Percentiles rank a stretch among this genome's conserved stretches.
Conservation (phyloP, 2,888 invertebrate species). For the Limnephilus lunatus region DNA sequence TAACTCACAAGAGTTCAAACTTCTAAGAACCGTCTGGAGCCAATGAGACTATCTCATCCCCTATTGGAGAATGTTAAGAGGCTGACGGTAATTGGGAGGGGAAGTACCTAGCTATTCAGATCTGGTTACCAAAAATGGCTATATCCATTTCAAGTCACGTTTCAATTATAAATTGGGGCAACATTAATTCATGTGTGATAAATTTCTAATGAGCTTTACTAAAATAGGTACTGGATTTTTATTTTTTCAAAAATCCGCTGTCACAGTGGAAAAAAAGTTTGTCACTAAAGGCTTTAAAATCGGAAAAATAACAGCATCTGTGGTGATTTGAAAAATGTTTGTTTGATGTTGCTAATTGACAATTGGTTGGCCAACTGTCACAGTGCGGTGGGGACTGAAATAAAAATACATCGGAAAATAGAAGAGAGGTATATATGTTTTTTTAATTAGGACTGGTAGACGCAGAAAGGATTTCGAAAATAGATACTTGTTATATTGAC, state of each 20-base stretch:
- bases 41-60: too few species aligned
- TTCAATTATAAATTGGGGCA: too few species aligned
- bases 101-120: too few species aligned
- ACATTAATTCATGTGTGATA: background rate
- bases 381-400: background rate
- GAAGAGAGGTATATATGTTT: background rate
- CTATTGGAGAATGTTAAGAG: too few species aligned
- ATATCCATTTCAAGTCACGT: too few species aligned
- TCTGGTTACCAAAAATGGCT: too few species aligned
- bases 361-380: constrained; percentile 69
- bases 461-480: background rate
- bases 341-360: constrained; percentile 80
- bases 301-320: constrained; percentile 70
- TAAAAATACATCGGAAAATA: background rate
- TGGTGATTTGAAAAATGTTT: constrained; percentile 78
- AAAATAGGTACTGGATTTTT: background rate
- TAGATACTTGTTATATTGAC: background rate
- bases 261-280: background rate
- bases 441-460: background rate
- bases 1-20: too few species aligned
- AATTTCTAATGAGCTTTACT: background rate
- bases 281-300: background rate
- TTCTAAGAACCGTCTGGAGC: too few species aligned
- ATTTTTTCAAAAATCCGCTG: background rate
- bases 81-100: too few species aligned